Percentiles rank a stretch among this genome's conserved stretches.
Evolutionary conservation across 2,888 invertebrate genomes (phyloP).

Genomic region (Drosophila nigritarsus): DNA sequence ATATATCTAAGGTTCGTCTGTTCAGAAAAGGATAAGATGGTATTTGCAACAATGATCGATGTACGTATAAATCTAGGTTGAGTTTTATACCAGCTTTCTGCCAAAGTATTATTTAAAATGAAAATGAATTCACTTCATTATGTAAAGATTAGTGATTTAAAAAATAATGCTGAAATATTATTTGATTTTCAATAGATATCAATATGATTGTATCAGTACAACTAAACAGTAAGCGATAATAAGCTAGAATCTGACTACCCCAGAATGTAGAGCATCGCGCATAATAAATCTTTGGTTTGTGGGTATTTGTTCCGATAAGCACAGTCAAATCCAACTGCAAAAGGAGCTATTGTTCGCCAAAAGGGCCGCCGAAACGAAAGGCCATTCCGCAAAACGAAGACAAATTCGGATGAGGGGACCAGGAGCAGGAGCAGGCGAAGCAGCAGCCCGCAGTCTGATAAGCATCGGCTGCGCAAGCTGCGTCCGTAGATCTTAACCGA

Average conservation of each 20-base stretch:
- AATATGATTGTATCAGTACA: not conserved
- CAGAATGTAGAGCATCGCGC: slow-evolving; percentile 56
- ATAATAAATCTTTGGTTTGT: slow-evolving; percentile 70
- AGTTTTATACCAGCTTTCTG: not conserved
- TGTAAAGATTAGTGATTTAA: not conserved
- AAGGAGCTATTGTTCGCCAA: slow-evolving; percentile 65
- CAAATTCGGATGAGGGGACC: slow-evolving; percentile 58
- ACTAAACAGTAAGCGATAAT: not conserved
- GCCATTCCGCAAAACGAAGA: slow-evolving; percentile 43
- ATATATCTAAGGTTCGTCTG: not conserved
- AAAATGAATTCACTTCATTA: not conserved
- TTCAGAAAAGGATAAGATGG: not conserved
- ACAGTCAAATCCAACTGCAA: slow-evolving; percentile 70
- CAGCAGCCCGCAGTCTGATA: slow-evolving; percentile 52
- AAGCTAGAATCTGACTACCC: not conserved
- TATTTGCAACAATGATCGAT: not conserved
- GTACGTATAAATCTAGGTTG: not conserved
- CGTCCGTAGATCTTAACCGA: slow-evolving; percentile 49
- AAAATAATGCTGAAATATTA: not conserved
- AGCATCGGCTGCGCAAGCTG: slow-evolving; percentile 72
- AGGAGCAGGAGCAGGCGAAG: slow-evolving; percentile 10
- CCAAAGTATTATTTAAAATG: not conserved
- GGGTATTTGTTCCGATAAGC: slow-evolving; percentile 46
- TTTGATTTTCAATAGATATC: not conserved
- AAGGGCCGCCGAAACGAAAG: slow-evolving; percentile 56